These are phyloP conservation scores for Drosophila rhopaloa DNA, from an alignment of 1,140 invertebrate genomes.

Conservation along the genomic window DNA sequence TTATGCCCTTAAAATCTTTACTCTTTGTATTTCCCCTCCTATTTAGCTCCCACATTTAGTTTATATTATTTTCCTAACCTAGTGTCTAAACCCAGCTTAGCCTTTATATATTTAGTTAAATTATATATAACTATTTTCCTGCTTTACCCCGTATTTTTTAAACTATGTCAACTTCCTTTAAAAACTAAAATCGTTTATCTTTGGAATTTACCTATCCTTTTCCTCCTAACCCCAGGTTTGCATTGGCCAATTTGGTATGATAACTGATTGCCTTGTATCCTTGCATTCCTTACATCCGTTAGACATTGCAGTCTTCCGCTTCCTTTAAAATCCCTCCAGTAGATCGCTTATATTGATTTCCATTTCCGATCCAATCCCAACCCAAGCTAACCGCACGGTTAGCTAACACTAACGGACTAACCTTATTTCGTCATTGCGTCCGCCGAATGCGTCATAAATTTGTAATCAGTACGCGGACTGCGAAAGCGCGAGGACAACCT, in stretches of 20 bases:
- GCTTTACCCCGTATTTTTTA: background rate
- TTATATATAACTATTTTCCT: background rate
- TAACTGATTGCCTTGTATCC: no score
- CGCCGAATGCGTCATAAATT: conserved; percentile 52
- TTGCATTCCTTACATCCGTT: no score
- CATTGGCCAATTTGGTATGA: background rate
- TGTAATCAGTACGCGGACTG: conserved; percentile 37
- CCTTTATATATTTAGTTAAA: background rate
- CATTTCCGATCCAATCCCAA: background rate
- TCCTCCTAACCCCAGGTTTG: background rate
- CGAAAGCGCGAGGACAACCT: conserved; percentile 24
- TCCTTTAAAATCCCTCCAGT: background rate
- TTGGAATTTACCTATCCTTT: background rate
- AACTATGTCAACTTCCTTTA: background rate
- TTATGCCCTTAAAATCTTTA: no score
- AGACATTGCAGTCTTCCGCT: background rate
- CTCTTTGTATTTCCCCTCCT: no score
- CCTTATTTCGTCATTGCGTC: conserved; percentile 5
- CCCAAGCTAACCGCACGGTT: conserved; percentile 5
- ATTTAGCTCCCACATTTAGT: background rate
- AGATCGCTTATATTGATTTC: background rate
- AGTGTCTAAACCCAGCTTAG: no score
- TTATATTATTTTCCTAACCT: no score
- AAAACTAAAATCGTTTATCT: background rate
- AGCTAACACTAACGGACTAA: conserved; percentile 9